Percentiles rank a stretch among this genome's conserved stretches.
Conservation (phyloP, 1,140 invertebrate species). For the Dinothrombium tinctorium region DNA sequence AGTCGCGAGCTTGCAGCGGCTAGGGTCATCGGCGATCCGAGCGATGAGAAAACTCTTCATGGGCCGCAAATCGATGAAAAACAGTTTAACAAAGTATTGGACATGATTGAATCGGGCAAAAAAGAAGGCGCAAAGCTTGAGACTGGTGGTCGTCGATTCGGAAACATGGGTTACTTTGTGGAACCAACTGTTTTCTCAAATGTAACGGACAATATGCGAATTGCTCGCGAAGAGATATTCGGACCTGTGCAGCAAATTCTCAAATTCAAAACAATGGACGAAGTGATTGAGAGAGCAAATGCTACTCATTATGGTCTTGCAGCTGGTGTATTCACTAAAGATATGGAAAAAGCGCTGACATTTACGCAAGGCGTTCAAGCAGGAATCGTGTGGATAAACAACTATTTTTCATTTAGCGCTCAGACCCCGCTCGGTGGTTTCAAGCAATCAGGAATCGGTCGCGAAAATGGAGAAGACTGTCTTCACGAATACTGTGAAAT, state of each 20-base stretch:
- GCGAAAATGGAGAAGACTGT: constrained; percentile 48
- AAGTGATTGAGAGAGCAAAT: constrained; percentile 72
- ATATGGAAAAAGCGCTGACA: constrained; percentile 27
- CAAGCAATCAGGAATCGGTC: constrained; percentile 29
- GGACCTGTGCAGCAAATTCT: constrained; percentile 87
- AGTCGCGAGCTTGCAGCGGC: constrained; percentile 33
- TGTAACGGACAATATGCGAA: constrained; percentile 74
- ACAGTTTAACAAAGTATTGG: constrained; percentile 48
- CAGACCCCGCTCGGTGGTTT: constrained; percentile 66
- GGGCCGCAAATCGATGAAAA: constrained; percentile 61
- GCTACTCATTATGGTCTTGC: constrained; percentile 72
- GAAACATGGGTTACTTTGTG: constrained; percentile 74
- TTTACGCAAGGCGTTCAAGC: constrained; percentile 49
- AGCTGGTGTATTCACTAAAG: constrained; percentile 58
- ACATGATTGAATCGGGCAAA: constrained; percentile 47
- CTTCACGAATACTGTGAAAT: constrained; percentile 71
- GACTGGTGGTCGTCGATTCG: constrained; percentile 40
- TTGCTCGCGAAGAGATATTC: constrained; percentile 89
- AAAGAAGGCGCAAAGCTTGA: constrained; percentile 52
- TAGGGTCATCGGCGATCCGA: constrained; percentile 60
- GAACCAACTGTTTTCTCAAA: constrained; percentile 87
- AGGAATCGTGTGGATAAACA: constrained; percentile 75
- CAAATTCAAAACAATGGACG: constrained; percentile 69
- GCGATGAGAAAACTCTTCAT: constrained; percentile 35
- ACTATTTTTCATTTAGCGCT: constrained; percentile 37